Evolutionary conservation across 2,888 invertebrate species (phyloP), one percentile per base, ranked within the genome.

Genomic region (Drosophila affinis): DNA sequence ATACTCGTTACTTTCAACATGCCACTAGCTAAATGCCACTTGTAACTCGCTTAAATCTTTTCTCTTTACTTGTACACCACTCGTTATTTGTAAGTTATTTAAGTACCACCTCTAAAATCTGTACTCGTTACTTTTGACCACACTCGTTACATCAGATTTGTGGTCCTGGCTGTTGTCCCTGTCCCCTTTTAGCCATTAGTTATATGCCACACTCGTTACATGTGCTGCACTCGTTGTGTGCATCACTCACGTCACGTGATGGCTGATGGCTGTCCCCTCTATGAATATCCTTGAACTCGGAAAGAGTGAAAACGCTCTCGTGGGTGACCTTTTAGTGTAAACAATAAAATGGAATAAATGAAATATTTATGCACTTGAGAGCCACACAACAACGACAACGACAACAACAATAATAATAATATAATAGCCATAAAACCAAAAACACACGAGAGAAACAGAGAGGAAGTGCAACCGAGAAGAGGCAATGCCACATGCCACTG

Each of bases 361-460:
- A 65, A 72, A 75, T 77, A 64, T 77, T 72, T 64, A 74, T 76
- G 69, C 64, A 64, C 70, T 72, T 68, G 49, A 59, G 51, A 49
- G 57, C 57, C 29, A 45, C 39, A 62, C 55, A 59, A 46, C 67
- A 59, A 18, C 21, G 51, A 17, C 48, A 21, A 29, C 58, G 32
- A 14, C n/a, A 12, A 47, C 46, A 48, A n/a, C 46, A 14, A 17
- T 9, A 55, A n/a, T 24, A 55, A 45, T 45, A 9, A 14, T 39
- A 46, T 46, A 14, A 45, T 14, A 32, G 29, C 48, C 14, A 54
- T 18, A 54, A 54, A 34, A 6, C 14, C 9, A 54, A 21, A 62
- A 39, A 51, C 47, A 29, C 17, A 27, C 14, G 39, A 39, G 39
- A 14, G 39, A 39, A 39, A 14, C 39, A 14, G 14, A 39, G 39